phyloP scores from a whole-genome alignment of 2,113 vertebrate species.

The Callocephalon fimbriatum region DNA sequence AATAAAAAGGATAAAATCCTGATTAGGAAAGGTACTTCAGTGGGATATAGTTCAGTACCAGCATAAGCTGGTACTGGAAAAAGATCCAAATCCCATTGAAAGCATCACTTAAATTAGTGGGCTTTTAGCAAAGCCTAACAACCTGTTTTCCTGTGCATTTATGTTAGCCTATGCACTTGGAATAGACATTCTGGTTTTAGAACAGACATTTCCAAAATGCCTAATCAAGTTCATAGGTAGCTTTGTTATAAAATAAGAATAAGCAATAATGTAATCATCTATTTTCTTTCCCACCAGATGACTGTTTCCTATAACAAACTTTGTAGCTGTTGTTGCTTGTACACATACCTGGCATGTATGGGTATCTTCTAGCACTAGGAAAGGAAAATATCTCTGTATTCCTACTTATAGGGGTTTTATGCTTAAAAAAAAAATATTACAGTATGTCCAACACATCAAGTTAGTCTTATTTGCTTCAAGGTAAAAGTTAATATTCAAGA shows the following conservation, averaged over 20 bases:
- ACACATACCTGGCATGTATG: not conserved
- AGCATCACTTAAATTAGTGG: not conserved
- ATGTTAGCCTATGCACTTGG: not conserved
- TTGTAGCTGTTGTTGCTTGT: not conserved
- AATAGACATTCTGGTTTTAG: not conserved
- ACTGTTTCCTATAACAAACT: not conserved
- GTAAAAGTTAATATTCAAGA: not conserved
- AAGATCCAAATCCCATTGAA: not conserved
- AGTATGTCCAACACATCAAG: not conserved
- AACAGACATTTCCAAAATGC: not conserved
- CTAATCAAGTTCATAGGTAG: not conserved
- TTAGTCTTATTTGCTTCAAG: not conserved
- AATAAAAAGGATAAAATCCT: not conserved
- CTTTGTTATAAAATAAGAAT: not conserved
- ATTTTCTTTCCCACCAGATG: not conserved
- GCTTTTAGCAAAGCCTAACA: not conserved
- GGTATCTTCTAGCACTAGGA: not conserved
- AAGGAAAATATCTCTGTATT: not conserved
- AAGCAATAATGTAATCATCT: not conserved
- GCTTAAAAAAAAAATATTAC: not conserved
- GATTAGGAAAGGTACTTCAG: not conserved
- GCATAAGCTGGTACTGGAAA: not conserved
- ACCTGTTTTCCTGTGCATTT: not conserved
- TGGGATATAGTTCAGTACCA: not conserved
- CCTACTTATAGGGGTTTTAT: not conserved